These are phyloP conservation scores for Hippolais icterina DNA, from an alignment of 2,113 vertebrate species.

Conservation along the genomic window DNA sequence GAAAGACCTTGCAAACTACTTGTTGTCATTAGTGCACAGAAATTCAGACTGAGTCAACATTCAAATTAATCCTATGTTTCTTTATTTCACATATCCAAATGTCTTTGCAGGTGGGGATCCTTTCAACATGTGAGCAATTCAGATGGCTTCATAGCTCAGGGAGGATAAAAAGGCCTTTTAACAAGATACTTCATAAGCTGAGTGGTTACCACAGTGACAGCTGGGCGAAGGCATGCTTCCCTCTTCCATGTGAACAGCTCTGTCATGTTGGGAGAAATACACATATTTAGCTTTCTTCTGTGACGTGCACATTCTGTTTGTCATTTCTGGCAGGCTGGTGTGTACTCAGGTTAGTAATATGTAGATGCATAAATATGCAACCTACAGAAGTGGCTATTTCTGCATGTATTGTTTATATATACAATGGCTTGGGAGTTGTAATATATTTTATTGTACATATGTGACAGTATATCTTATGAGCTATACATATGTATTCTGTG, in stretches of 20 bases:
- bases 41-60: slow-evolving; percentile 17
- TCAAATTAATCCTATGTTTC: neutral
- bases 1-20: neutral
- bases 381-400: neutral
- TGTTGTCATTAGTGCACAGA: neutral
- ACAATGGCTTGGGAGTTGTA: neutral
- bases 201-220: neutral
- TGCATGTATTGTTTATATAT: neutral
- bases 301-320: neutral
- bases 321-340: neutral
- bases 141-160: neutral
- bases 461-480: neutral
- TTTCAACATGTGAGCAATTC: slow-evolving; percentile 38
- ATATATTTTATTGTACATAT: neutral
- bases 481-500: neutral
- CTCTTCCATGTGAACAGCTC: neutral
- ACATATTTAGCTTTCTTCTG: neutral
- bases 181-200: neutral
- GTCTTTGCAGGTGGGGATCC: neutral
- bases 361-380: neutral
- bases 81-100: slow-evolving; percentile 17
- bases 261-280: neutral
- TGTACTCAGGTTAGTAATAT: neutral
- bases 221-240: neutral
- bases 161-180: slow-evolving; percentile 20